Evolutionary conservation across 1,140 invertebrate genomes (phyloP).

Genomic region (Scaptodrosophila lebanonensis): DNA sequence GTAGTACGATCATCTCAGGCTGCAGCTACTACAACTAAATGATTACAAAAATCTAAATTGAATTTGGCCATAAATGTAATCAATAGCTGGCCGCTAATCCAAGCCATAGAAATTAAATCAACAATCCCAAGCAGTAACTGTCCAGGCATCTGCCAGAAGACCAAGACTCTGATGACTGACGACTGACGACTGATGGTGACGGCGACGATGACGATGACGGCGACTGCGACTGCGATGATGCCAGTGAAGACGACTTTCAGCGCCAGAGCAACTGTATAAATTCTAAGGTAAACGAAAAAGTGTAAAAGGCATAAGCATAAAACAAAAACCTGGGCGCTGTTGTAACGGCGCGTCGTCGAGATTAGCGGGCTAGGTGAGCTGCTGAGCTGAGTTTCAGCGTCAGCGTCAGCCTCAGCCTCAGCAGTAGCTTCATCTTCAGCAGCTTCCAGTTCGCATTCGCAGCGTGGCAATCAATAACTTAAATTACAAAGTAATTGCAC

Average conservation of each 20-base stretch:
- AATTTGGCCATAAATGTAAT: conserved; percentile 68
- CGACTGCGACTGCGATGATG: no score
- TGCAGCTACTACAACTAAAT: conserved; percentile 55
- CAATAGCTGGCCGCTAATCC: conserved; percentile 54
- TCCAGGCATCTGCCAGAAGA: no score
- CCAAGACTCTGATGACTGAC: no score
- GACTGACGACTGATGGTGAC: no score
- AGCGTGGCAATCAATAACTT: conserved; percentile 77
- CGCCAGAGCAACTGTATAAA: conserved; percentile 48
- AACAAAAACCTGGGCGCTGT: conserved; percentile 51
- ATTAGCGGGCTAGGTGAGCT: conserved; percentile 51
- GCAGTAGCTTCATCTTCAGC: conserved; percentile 11
- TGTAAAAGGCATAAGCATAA: conserved; percentile 25
- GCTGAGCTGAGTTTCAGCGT: conserved; percentile 22
- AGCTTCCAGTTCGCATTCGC: conserved; percentile 29
- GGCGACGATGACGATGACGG: no score
- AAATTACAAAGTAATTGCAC: conserved; percentile 77
- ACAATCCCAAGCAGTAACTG: no score
- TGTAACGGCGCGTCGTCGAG: conserved; percentile 56
- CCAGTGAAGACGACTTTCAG: conserved; percentile 30
- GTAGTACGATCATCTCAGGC: conserved; percentile 17
- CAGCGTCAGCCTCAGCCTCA: conserved; percentile 16
- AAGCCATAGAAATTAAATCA: conserved; percentile 67
- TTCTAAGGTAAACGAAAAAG: conserved; percentile 58
- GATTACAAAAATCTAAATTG: conserved; percentile 73